Evolutionary conservation across 2,797 vertebrate genomes (phyloP), one percentile per base, ranked within the genome.

Genomic region (Remorina albescens): DNA sequence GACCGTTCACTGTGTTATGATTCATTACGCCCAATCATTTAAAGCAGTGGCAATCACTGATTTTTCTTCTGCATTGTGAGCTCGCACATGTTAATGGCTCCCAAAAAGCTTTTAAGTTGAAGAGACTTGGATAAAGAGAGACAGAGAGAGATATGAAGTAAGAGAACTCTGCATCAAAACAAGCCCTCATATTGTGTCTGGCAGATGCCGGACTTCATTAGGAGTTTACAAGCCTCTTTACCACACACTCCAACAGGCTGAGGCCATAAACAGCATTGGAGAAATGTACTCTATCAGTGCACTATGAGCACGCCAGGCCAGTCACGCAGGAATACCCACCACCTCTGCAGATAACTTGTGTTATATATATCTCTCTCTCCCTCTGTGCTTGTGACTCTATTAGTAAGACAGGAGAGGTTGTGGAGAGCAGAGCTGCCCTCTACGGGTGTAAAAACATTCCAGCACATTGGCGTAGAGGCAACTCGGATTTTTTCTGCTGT

Each of bases 381-480:
- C 3, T 50, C 4, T 67, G 26, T 73, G 32, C 11, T 32, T 73
- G 25, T n/a, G 60, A 25, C 51, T 71, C 47, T 51, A 32, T 78
- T 65, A 63, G 54, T 65, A 39, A 62, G 51, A 69, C 78, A 54
- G 37, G 34, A 18, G 32, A 28, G 8, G 21, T 70, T 90, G 54
- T 60, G 69, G 88, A 93, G 92, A 88, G 85, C 86, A 74, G 87
- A 93, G 86, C 91, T 94, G 94, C 93, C 94, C 93, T 88, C 94
- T 94, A 92, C 86, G 85, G 94, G 90, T 80, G 67, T 81, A 78
- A 88, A 70, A 34, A 68, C 57, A 71, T 54, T 68, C 71, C 46
- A 57, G 58, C 71, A 82, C 74, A 42, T 44, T 44, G 30, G 62
- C 72, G 75, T 36, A 59, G 74, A 56, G 32, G 55, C 42, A 63